These are phyloP conservation scores for Oegoconia quadripuncta DNA, from an alignment of 2,888 invertebrate species.

Conservation along the genomic window DNA sequence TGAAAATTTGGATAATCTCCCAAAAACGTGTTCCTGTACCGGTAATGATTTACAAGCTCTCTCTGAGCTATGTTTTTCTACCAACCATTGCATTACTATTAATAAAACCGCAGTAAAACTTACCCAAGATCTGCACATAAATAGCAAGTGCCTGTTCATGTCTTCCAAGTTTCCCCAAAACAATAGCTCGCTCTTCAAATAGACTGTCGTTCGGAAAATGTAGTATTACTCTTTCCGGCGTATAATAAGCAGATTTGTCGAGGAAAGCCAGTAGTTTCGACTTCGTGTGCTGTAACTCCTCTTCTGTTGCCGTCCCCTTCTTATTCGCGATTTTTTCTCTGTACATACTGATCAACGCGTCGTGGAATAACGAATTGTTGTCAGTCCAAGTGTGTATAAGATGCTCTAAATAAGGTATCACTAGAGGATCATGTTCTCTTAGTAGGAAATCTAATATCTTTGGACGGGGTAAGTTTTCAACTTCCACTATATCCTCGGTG, in stretches of 20 bases:
- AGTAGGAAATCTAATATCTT: constrained; percentile 93
- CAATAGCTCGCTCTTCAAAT: constrained; percentile 96
- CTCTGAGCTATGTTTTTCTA: too few species aligned
- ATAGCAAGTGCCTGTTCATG: constrained; percentile 96
- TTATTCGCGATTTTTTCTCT: constrained; percentile 83
- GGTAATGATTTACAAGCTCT: too few species aligned
- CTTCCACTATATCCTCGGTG: constrained; percentile 92
- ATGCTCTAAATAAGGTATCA: constrained; percentile 97
- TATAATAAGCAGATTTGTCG: constrained; percentile 88
- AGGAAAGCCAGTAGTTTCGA: constrained; percentile 86
- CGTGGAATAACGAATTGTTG: constrained; percentile 90
- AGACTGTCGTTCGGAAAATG: constrained; percentile 92
- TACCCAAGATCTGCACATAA: constrained; percentile 90
- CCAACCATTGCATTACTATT: too few species aligned
- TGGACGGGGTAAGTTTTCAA: constrained; percentile 92
- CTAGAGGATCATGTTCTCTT: constrained; percentile 87
- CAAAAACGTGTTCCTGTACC: too few species aligned
- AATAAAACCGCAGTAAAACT: too few species aligned
- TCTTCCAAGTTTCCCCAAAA: constrained; percentile 92
- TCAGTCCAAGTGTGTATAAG: constrained; percentile 95
- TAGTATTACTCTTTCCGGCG: constrained; percentile 90
- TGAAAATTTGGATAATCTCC: not conserved
- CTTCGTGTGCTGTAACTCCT: constrained; percentile 61
- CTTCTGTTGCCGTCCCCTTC: constrained; percentile 50
- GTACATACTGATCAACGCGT: constrained; percentile 93